phyloP scores from a whole-genome alignment of 2,113 vertebrate species.

The Oxyruncus cristatus region DNA sequence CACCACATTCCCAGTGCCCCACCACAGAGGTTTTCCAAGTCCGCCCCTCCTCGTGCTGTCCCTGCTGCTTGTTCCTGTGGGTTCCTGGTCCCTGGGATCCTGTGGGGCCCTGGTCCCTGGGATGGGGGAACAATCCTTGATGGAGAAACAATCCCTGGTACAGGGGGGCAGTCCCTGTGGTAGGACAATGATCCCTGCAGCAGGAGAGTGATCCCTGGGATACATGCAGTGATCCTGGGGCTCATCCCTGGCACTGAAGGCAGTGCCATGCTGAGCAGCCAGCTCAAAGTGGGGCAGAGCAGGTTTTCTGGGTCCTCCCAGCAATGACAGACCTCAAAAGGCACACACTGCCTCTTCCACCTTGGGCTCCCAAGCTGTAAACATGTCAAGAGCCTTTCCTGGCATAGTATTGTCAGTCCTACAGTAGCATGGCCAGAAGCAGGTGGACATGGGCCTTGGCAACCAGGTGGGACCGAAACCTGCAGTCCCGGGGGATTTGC shows the following conservation, averaged over 20 bases:
- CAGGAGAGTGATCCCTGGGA: neutral
- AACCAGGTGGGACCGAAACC: neutral
- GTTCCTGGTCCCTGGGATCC: neutral
- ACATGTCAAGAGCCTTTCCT: fast-evolving
- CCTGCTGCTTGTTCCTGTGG: neutral
- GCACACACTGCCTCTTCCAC: neutral
- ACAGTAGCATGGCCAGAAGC: fast-evolving
- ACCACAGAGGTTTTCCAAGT: neutral
- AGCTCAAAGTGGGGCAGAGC: neutral
- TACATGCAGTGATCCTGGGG: fast-evolving
- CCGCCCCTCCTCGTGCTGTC: neutral
- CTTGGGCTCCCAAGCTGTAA: neutral
- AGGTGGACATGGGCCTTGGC: neutral
- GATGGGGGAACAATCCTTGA: neutral
- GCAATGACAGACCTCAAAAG: neutral
- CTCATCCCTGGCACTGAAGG: neutral
- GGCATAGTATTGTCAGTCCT: fast-evolving
- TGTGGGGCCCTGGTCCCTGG: neutral
- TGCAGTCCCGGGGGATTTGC: too few relatives aligned
- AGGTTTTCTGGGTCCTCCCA: neutral
- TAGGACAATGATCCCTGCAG: neutral
- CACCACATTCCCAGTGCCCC: slow-evolving; percentile 28
- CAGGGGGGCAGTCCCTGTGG: too few relatives aligned
- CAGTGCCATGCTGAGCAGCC: fast-evolving
- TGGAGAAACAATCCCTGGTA: too few relatives aligned